Percentiles rank a stretch among this genome's conserved stretches.
Conservation (phyloP, 2,797 vertebrate species). For the Neostethus bicornis region DNA sequence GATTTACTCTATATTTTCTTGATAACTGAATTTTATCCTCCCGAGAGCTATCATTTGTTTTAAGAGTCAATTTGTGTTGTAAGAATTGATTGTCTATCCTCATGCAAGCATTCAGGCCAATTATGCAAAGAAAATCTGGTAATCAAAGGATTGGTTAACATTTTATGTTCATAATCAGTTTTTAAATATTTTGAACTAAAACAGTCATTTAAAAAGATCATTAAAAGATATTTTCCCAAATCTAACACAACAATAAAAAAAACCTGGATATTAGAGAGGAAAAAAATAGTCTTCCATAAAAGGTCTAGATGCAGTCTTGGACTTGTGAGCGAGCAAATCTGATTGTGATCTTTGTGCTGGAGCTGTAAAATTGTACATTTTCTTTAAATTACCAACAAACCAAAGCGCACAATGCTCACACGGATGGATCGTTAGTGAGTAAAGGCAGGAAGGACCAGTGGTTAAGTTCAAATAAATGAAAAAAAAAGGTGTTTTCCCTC, state of each 20-base stretch:
- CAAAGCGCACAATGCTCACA: conserved; percentile 5
- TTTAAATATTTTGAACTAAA: not conserved
- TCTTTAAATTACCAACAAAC: conserved; percentile 16
- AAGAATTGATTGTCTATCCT: too few species aligned
- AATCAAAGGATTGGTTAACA: too few species aligned
- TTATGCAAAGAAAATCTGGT: too few species aligned
- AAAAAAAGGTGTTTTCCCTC: conserved; percentile 2
- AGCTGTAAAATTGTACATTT: conserved; percentile 5
- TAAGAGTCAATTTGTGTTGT: too few species aligned
- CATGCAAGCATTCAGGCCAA: too few species aligned
- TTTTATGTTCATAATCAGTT: too few species aligned
- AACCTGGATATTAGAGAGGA: not conserved
- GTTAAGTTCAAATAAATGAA: conserved; percentile 28
- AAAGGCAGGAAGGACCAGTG: conserved; percentile 13
- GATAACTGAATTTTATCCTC: too few species aligned
- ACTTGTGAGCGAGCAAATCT: not conserved
- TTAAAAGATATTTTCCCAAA: not conserved
- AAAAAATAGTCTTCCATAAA: not conserved
- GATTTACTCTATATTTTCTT: too few species aligned
- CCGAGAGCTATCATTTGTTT: too few species aligned
- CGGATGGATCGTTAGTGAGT: conserved; percentile 16
- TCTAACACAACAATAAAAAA: not conserved
- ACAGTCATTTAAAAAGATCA: not conserved
- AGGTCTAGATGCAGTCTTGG: not conserved
- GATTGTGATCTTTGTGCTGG: not conserved